These are phyloP conservation scores for Malthinus seriepunctatus DNA, from an alignment of 2,888 invertebrate species.

Conservation along the genomic window DNA sequence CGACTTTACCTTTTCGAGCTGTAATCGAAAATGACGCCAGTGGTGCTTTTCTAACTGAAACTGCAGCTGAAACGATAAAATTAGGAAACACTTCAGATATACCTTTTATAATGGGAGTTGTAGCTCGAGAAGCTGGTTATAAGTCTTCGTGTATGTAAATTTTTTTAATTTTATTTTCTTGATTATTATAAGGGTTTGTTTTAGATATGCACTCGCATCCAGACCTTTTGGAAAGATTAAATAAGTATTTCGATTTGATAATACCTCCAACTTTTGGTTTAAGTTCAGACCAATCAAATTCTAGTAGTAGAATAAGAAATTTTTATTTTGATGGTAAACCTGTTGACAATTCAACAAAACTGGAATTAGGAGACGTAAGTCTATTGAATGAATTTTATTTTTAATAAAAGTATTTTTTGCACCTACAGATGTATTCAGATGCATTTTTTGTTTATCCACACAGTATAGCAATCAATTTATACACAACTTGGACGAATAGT, in stretches of 20 bases:
- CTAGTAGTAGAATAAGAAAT: constrained; percentile 49
- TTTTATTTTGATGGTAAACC: constrained; percentile 55
- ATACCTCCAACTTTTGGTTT: constrained; percentile 54
- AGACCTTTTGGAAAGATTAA: constrained; percentile 46
- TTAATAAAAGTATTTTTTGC: not conserved
- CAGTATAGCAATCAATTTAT: not conserved
- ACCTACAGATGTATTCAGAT: constrained; percentile 5
- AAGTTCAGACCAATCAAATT: constrained; percentile 36
- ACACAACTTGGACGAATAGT: constrained; percentile 31
- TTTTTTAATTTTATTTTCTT: not conserved
- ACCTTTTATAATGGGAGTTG: constrained; percentile 76
- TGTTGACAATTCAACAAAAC: constrained; percentile 47
- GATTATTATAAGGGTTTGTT: not conserved
- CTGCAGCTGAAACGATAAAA: constrained; percentile 60
- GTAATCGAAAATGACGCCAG: constrained; percentile 70
- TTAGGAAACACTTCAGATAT: constrained; percentile 58
- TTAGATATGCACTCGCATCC: constrained; percentile 43
- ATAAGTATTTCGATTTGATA: constrained; percentile 52
- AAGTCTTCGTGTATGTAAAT: constrained; percentile 60
- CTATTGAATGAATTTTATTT: not conserved
- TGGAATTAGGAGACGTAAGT: constrained; percentile 54
- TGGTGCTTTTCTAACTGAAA: constrained; percentile 69
- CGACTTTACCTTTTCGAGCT: constrained; percentile 79
- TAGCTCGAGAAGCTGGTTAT: constrained; percentile 73
- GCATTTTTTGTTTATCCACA: not conserved